phyloP scores from a whole-genome alignment of 2,113 vertebrate species.

The Cepphus grylle region DNA sequence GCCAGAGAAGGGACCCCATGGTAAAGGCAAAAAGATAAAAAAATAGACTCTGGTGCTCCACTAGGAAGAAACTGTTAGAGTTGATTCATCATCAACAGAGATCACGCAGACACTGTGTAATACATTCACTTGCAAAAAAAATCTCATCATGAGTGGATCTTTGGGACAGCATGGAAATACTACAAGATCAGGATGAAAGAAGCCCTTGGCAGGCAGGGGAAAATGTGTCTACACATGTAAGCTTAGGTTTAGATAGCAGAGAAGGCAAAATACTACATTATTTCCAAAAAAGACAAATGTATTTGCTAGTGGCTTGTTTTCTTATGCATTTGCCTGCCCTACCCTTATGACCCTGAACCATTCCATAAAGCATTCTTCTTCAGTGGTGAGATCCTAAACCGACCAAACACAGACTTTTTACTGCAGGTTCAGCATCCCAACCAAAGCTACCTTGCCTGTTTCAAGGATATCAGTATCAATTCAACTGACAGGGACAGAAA shows the following conservation, averaged over 20 bases:
- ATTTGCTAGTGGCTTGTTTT: not conserved
- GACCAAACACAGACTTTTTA: conserved; percentile 47
- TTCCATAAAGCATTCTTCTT: conserved; percentile 51
- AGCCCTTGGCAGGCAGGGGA: not conserved
- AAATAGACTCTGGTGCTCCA: not conserved
- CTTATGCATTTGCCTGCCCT: not conserved
- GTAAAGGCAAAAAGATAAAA: not conserved
- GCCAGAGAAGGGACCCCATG: not conserved
- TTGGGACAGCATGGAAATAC: not conserved
- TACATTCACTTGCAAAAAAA: not conserved
- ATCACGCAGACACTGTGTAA: not conserved
- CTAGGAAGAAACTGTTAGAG: not conserved
- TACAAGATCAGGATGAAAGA: not conserved
- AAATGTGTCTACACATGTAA: not conserved
- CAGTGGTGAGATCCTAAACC: conserved; percentile 36
- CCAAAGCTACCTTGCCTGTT: conserved; percentile 25
- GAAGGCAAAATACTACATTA: not conserved
- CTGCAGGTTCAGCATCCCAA: conserved; percentile 45
- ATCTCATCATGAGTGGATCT: not conserved
- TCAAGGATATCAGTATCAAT: conserved; percentile 48
- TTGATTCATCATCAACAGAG: not conserved
- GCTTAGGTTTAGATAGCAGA: not conserved
- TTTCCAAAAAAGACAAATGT: not conserved
- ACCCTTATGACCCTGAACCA: conserved; percentile 3
- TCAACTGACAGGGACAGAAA: conserved; percentile 47